Conservation (phyloP, 2,888 invertebrate genomes). For the Phyllotreta striolata region DNA sequence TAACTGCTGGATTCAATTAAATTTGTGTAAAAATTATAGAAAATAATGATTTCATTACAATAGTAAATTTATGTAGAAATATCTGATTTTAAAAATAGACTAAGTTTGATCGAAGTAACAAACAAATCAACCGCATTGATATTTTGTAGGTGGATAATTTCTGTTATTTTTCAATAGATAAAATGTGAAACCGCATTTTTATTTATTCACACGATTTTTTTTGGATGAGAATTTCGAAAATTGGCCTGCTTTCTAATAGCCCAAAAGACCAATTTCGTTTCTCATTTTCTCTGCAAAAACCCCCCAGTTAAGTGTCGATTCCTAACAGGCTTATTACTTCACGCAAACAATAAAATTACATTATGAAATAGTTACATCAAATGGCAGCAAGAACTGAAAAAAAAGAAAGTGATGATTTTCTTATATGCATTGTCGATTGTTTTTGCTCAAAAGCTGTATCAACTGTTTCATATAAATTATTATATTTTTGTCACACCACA, state of each 20-base stretch:
- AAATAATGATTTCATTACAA: no score
- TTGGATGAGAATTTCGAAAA: no score
- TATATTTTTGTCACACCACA: slow-evolving; percentile 24
- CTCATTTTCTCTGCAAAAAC: background rate
- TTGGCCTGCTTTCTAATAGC: background rate
- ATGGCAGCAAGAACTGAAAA: slow-evolving; percentile 10
- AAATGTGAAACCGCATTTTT: no score
- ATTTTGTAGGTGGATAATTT: no score
- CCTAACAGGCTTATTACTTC: background rate
- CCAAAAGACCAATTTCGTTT: background rate
- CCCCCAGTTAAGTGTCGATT: background rate
- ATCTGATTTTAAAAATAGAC: slow-evolving; percentile 2
- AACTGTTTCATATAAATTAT: slow-evolving; percentile 50
- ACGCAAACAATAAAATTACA: background rate
- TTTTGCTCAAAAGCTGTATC: slow-evolving; percentile 54
- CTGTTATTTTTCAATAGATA: no score
- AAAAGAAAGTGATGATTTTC: slow-evolving; percentile 49
- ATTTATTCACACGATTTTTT: no score
- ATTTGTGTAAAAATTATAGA: background rate
- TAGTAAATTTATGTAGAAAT: background rate
- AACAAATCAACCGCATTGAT: no score
- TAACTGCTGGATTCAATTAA: no score
- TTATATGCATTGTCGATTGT: slow-evolving; percentile 54
- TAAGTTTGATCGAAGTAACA: background rate
- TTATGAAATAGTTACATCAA: slow-evolving; percentile 24